A percentile compares a stretch with the other conserved stretches of the same genome.
Conservation (phyloP, 2,888 invertebrate species). For the Elaeidobius kamerunicus region DNA sequence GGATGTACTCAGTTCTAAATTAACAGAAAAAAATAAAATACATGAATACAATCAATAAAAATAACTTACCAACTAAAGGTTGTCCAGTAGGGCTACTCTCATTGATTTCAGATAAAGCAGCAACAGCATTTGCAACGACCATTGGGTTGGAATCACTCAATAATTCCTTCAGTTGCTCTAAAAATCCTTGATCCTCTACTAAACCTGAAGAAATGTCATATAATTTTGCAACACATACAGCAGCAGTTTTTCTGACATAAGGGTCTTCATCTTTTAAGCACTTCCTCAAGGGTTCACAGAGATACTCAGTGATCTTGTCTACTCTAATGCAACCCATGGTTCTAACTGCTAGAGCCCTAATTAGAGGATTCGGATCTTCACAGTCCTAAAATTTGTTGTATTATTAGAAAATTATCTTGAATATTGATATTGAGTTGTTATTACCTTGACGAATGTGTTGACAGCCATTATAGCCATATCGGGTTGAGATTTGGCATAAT, state of each 20-base stretch:
- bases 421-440: too few relatives aligned
- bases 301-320: conserved; percentile 99
- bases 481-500: conserved; percentile 99
- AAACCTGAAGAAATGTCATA: conserved; percentile 86
- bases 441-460: conserved; percentile 98
- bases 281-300: conserved; percentile 96
- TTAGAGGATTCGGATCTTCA: conserved; percentile 98
- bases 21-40: conserved; percentile 6
- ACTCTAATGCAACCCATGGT: conserved; percentile 99
- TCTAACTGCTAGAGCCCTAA: conserved; percentile 95
- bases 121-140: conserved; percentile 99
- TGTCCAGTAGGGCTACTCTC: conserved; percentile 95
- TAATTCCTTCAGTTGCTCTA: conserved; percentile 94
- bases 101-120: conserved; percentile 96
- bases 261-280: conserved; percentile 95
- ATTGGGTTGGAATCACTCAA: conserved; percentile 99
- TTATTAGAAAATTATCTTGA: too few relatives aligned
- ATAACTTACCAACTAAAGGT: conserved; percentile 72
- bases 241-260: conserved; percentile 97
- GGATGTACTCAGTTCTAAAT: conserved; percentile 87
- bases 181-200: conserved; percentile 84
- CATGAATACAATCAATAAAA: not conserved
- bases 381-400: conserved; percentile 70
- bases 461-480: conserved; percentile 99
- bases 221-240: conserved; percentile 98